Evolutionary conservation across 2,113 vertebrate genomes (phyloP).

Genomic region (Hylia prasina): DNA sequence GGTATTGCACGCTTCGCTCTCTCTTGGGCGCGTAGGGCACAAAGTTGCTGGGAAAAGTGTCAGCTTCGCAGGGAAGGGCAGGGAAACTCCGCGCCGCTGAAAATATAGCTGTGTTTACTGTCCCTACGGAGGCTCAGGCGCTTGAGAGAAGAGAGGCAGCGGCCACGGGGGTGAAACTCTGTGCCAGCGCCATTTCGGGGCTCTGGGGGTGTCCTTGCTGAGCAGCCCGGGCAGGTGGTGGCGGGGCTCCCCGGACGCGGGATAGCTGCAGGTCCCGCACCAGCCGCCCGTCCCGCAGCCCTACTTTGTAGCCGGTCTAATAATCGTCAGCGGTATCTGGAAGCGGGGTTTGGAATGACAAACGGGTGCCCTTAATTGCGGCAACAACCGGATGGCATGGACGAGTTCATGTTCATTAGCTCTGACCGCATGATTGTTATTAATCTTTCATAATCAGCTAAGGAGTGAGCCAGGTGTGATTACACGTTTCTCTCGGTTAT

Average conservation of each 20-base stretch:
- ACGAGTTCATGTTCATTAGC: background rate
- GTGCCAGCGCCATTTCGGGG: background rate
- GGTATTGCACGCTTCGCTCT: background rate
- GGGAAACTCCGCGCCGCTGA: background rate
- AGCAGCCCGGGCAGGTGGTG: background rate
- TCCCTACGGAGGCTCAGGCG: background rate
- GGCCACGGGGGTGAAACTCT: background rate
- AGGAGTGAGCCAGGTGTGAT: background rate
- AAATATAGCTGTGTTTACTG: background rate
- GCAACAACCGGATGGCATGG: background rate
- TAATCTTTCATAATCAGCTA: background rate
- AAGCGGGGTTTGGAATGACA: background rate
- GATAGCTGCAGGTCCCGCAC: background rate
- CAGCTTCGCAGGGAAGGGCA: background rate
- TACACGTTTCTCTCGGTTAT: background rate
- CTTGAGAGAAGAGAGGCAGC: background rate
- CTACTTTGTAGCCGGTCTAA: background rate
- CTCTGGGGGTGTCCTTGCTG: background rate
- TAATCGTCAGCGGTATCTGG: background rate
- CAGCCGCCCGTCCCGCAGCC: background rate
- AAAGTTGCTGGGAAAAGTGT: background rate
- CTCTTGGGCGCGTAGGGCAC: background rate
- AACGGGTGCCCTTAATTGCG: background rate
- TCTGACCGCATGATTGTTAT: background rate
- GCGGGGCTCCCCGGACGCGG: rapidly evolving